A percentile compares a stretch with the other conserved stretches of the same genome.
Evolutionary conservation across 23 tunicate genomes (phyloP).

Genomic region (Halocynthia aurantium): DNA sequence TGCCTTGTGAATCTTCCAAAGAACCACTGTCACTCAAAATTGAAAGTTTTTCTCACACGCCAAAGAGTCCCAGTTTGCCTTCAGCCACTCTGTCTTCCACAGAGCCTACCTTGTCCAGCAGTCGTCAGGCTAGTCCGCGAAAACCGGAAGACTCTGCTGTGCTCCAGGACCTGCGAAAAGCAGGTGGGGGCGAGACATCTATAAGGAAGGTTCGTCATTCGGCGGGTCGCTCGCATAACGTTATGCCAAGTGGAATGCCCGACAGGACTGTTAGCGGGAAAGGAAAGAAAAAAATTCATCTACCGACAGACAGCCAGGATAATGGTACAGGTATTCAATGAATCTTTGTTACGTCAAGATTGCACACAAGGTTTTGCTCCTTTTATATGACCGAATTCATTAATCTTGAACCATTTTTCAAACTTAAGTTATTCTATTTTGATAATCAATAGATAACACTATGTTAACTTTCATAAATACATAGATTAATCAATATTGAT

Average conservation of each 20-base stretch:
- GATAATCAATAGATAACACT: no score
- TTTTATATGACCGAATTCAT: no score
- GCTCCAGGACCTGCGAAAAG: background rate
- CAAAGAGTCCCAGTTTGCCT: background rate
- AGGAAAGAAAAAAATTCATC: background rate
- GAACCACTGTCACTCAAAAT: no score
- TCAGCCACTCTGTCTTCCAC: background rate
- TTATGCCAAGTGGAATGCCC: background rate
- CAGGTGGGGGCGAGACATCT: background rate
- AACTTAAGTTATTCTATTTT: no score
- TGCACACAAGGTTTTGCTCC: no score
- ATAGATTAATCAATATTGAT: no score
- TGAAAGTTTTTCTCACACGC: no score
- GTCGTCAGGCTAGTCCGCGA: background rate
- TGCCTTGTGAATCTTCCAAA: no score
- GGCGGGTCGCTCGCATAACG: conserved; percentile 5
- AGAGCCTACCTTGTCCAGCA: background rate
- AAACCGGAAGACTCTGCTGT: background rate
- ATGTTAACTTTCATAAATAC: no score
- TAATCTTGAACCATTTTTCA: no score
- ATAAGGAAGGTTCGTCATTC: background rate
- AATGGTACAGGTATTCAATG: no score
- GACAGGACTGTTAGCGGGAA: background rate
- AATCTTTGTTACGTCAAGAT: no score
- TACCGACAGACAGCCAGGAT: background rate